phyloP scores from a whole-genome alignment of 2,888 invertebrate genomes.

The Pandemis corylana region DNA sequence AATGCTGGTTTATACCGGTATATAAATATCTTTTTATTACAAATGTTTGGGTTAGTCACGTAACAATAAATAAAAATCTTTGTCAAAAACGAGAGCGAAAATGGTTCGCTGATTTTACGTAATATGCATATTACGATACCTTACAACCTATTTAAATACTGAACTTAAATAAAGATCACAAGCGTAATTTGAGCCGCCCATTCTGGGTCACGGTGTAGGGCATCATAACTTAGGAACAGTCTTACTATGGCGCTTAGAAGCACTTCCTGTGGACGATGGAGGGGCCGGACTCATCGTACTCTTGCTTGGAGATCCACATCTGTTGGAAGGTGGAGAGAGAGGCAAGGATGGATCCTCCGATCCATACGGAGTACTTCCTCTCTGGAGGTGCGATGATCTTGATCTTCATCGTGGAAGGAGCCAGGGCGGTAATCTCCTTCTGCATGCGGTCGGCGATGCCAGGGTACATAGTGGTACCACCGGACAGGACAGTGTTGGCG shows the following conservation, averaged over 20 bases:
- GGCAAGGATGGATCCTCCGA: slow-evolving; percentile 96
- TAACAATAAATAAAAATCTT: slow-evolving; percentile 83
- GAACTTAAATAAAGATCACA: slow-evolving; percentile 83
- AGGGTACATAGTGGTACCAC: slow-evolving; percentile 98
- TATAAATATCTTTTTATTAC: slow-evolving; percentile 79
- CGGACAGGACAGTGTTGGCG: slow-evolving; percentile 97
- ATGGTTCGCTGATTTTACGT: slow-evolving; percentile 71
- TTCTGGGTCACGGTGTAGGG: slow-evolving; percentile 77
- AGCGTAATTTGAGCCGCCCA: slow-evolving; percentile 82
- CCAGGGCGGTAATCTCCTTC: slow-evolving; percentile 95
- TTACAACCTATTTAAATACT: slow-evolving; percentile 84
- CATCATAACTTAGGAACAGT: slow-evolving; percentile 79
- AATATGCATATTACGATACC: slow-evolving; percentile 85
- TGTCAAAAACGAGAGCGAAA: slow-evolving; percentile 73
- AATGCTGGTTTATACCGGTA: slow-evolving; percentile 78
- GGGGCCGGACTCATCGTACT: slow-evolving; percentile 98
- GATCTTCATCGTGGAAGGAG: slow-evolving; percentile 96
- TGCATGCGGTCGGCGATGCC: slow-evolving; percentile 97
- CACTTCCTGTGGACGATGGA: slow-evolving; percentile 98
- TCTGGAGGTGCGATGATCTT: slow-evolving; percentile 97
- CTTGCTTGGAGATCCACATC: slow-evolving; percentile 98
- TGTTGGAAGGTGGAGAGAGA: slow-evolving; percentile 97
- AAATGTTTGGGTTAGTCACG: slow-evolving; percentile 79
- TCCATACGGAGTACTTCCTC: slow-evolving; percentile 98
- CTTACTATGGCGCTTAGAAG: slow-evolving; percentile 76